Evolutionary conservation across 2,888 invertebrate species (phyloP).

Genomic region (Melinaea marsaeus): DNA sequence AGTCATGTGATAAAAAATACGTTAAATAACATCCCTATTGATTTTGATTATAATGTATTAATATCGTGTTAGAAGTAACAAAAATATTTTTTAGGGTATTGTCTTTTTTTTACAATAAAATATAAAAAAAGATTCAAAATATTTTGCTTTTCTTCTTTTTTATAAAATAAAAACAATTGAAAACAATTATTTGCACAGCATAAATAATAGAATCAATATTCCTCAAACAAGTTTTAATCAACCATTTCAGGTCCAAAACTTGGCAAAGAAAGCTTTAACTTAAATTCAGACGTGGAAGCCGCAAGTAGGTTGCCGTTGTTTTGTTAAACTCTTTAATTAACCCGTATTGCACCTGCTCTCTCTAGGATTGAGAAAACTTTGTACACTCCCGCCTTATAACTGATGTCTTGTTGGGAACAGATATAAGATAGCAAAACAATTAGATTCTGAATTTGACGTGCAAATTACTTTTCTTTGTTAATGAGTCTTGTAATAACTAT

Average conservation of each 20-base stretch:
- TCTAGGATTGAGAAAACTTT: constrained; percentile 21
- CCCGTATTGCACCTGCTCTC: constrained; percentile 27
- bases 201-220: background rate
- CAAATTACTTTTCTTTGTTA: too few relatives aligned
- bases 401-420: constrained; percentile 2
- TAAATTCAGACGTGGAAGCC: constrained; percentile 14
- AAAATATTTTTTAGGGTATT: too few relatives aligned
- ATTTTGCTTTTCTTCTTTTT: too few relatives aligned
- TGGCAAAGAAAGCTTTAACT: constrained; percentile 4
- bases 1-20: too few relatives aligned
- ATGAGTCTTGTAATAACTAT: too few relatives aligned
- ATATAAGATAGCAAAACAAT: background rate
- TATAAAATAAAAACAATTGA: too few relatives aligned
- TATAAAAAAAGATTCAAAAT: too few relatives aligned
- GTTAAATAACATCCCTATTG: too few relatives aligned
- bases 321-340: constrained; percentile 29
- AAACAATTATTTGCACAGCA: background rate
- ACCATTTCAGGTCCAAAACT: background rate
- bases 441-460: too few relatives aligned
- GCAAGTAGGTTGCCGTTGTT: constrained; percentile 24
- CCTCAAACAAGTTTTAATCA: constrained; percentile 1
- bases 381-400: constrained; percentile 8
- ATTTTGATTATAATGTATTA: too few relatives aligned
- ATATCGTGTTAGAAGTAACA: too few relatives aligned
- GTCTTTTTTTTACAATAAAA: too few relatives aligned